Conservation (phyloP, 2,888 invertebrate species). For the Drosophila robusta region DNA sequence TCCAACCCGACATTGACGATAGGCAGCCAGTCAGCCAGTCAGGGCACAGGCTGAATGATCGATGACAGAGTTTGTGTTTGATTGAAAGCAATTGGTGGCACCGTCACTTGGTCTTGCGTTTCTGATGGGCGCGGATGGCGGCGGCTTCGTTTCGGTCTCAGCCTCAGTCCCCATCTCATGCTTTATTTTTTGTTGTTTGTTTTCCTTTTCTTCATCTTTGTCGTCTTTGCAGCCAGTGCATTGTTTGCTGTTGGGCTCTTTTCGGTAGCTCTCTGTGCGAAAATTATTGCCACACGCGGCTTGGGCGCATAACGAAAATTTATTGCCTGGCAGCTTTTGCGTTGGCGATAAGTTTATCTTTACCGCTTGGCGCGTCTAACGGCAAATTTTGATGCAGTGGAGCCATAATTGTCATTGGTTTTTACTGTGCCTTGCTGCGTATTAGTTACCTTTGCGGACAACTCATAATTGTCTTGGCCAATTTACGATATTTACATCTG, state of each 20-base stretch:
- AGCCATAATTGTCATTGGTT: slow-evolving; percentile 57
- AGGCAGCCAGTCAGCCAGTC: slow-evolving; percentile 39
- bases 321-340: slow-evolving; percentile 57
- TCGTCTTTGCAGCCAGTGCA: slow-evolving; percentile 13
- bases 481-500: slow-evolving; percentile 23
- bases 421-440: slow-evolving; percentile 26
- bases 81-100: slow-evolving; percentile 83
- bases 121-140: slow-evolving; percentile 51
- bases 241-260: slow-evolving; percentile 32
- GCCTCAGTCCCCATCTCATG: slow-evolving; percentile 14
- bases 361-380: slow-evolving; percentile 35
- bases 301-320: slow-evolving; percentile 57
- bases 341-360: slow-evolving; percentile 58
- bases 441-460: slow-evolving; percentile 32
- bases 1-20: slow-evolving; percentile 53
- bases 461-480: slow-evolving; percentile 25
- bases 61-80: slow-evolving; percentile 83
- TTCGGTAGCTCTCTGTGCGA: slow-evolving; percentile 44
- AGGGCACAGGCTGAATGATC: slow-evolving; percentile 75
- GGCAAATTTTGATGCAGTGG: slow-evolving; percentile 56
- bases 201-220: not conserved
- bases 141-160: slow-evolving; percentile 26
- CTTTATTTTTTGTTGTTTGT: slow-evolving; percentile 8
- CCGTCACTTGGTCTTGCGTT: slow-evolving; percentile 73
- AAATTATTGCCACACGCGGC: slow-evolving; percentile 69